These are phyloP conservation scores for Poecile montanus DNA, from an alignment of 2,797 vertebrate genomes.

Conservation along the genomic window DNA sequence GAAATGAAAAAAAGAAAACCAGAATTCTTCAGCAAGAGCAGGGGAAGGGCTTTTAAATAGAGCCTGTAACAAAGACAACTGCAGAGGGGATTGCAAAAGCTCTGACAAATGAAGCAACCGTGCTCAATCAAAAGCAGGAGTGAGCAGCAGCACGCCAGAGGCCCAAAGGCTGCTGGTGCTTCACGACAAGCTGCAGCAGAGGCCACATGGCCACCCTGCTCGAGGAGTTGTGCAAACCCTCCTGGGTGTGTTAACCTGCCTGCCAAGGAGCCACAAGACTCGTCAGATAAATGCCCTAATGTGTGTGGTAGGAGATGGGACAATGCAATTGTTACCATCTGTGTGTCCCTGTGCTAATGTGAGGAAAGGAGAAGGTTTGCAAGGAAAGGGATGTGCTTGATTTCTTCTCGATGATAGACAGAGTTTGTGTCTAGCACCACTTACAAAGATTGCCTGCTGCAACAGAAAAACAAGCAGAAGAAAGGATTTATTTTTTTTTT, in stretches of 20 bases:
- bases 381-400: not conserved
- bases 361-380: not conserved
- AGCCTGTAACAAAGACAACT: not conserved
- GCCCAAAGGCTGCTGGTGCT: not conserved
- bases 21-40: not conserved
- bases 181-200: not conserved
- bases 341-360: not conserved
- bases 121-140: not conserved
- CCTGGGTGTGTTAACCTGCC: not conserved
- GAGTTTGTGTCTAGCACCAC: not conserved
- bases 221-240: not conserved
- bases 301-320: not conserved
- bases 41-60: not conserved
- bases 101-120: not conserved
- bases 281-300: not conserved
- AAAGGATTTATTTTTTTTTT: not conserved
- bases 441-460: not conserved
- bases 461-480: not conserved
- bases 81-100: slow-evolving; percentile 42
- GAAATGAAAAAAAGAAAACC: not conserved
- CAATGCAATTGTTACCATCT: not conserved
- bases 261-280: not conserved
- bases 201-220: not conserved
- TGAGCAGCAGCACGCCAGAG: not conserved
- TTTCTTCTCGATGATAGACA: not conserved